A percentile compares a stretch with the other conserved stretches of the same genome.
These are phyloP conservation scores for Papio anubis DNA, from an alignment of 2,113 vertebrate species.

Conservation along the genomic window DNA sequence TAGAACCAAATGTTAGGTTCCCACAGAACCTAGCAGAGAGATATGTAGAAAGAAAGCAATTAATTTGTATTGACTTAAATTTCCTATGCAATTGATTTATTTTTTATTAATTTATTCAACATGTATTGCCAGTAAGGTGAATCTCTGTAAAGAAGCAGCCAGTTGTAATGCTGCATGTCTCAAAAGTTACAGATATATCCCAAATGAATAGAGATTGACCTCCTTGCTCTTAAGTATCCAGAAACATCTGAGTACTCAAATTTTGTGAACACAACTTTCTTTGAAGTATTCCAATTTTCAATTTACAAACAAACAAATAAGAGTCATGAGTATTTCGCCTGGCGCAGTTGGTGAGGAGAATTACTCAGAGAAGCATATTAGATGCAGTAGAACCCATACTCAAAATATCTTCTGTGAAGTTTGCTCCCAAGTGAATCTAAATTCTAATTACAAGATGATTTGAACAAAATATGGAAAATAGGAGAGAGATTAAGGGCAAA, in stretches of 20 bases:
- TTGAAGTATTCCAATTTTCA: slow-evolving; percentile 17
- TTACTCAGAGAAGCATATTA: not conserved
- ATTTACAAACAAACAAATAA: not conserved
- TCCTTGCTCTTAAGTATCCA: not conserved
- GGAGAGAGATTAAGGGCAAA: not conserved
- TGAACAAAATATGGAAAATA: not conserved
- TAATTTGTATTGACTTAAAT: not conserved
- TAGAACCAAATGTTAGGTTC: not conserved
- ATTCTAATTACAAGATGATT: not conserved
- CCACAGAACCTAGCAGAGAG: not conserved
- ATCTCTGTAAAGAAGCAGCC: not conserved
- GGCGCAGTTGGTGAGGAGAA: not conserved
- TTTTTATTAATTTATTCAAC: slow-evolving; percentile 22
- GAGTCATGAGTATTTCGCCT: not conserved
- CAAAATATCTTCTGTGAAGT: not conserved
- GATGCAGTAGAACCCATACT: not conserved
- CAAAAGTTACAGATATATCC: not conserved
- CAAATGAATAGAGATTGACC: not conserved
- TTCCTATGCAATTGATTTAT: not conserved
- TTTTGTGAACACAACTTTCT: not conserved
- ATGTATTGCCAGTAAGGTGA: not conserved
- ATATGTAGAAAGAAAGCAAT: not conserved
- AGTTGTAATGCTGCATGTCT: not conserved
- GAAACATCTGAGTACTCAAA: not conserved
- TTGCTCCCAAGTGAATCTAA: not conserved